Base-by-base conservation (phyloP, 2,113 vertebrate genomes). In the Callospermophilus lateralis region DNA sequence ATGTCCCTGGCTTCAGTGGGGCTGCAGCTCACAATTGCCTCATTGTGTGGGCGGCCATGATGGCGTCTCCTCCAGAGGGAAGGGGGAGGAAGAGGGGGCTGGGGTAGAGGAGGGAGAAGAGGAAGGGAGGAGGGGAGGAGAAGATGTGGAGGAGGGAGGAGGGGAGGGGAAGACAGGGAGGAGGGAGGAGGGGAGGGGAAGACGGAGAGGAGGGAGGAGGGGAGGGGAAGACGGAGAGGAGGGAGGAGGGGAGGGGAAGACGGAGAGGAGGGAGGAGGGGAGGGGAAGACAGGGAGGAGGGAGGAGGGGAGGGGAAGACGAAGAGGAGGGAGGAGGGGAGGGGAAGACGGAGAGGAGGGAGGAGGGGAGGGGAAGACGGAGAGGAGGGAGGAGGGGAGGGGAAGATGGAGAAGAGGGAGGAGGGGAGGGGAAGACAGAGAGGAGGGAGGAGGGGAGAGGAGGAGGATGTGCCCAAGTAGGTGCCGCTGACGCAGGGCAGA, bases 21-120 rank as follows among this genome's bases (percentile, higher is more conserved):
- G 39, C 84, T 9, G 65, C 3, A 2, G 72, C 22, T 32, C 73
- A 98, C 96, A 97, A 96, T 94, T 2, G 20, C 51, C 67, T 81
- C 93, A 91, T 97, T 96, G 97, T 97, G 93, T 73, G 28, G 76
- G 74, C 4, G 22, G 81, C 96, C 89, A 16, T 11, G 45, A 65
- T 6, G 79, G n/a, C 30, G 42, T 48, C 95, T 96, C 88, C 37
- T 48, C 45, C 13, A 17, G 79, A 80, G 79, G 63, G 42, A 17
- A 63, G 48, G 34, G 61, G 61, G 51, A 8, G 68, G 58, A 20
- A 17, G 15, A 16, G 24, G 32, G 20, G 8, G 4, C 7, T 39
- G 8, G 28, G 51, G 51, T 7, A 11, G 8, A 13, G 17, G 3
- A 3, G 5, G 9, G 5, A 13, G 15, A 3, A 1, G 10, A 3